A percentile compares a stretch with the other conserved stretches of the same genome.
phyloP scores from a whole-genome alignment of 2,113 vertebrate species.

The Gallinago media region DNA sequence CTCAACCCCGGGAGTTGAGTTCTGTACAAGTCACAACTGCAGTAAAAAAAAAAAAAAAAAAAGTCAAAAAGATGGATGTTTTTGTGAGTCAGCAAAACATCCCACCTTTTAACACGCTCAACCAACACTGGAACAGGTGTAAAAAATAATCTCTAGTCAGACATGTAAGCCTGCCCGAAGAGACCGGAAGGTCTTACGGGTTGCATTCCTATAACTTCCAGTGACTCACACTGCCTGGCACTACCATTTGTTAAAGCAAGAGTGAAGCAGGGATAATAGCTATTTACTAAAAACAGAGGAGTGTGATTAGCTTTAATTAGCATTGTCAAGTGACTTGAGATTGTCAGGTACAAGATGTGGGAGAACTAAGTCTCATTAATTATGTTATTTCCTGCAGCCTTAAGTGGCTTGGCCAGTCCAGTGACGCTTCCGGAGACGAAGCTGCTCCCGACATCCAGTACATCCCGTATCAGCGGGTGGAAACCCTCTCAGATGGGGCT shows the following conservation, averaged over 20 bases:
- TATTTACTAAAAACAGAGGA: conserved; percentile 70
- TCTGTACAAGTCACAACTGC: not conserved
- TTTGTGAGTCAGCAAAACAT: not conserved
- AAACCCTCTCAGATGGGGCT: not conserved
- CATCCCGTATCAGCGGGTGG: not conserved
- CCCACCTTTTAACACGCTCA: not conserved
- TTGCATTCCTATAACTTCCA: not conserved
- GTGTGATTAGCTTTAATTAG: conserved; percentile 62
- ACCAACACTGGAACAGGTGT: not conserved
- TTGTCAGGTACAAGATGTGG: conserved; percentile 62
- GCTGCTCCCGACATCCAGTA: not conserved
- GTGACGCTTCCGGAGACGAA: not conserved
- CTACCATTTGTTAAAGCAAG: conserved; percentile 60
- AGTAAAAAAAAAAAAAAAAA: not conserved
- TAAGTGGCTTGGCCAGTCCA: conserved; percentile 48
- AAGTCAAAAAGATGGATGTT: not conserved
- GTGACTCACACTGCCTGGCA: conserved; percentile 29
- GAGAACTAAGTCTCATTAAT: conserved; percentile 61
- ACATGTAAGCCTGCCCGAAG: accelerated
- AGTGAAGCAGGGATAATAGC: conserved; percentile 65
- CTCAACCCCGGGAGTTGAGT: accelerated
- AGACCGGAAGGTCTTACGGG: not conserved
- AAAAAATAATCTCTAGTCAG: not conserved
- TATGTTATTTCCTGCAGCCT: conserved; percentile 64
- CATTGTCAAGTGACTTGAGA: conserved; percentile 53